Base-by-base conservation (phyloP, 2,113 vertebrate species). In the Pollimyrus isidori region DNA sequence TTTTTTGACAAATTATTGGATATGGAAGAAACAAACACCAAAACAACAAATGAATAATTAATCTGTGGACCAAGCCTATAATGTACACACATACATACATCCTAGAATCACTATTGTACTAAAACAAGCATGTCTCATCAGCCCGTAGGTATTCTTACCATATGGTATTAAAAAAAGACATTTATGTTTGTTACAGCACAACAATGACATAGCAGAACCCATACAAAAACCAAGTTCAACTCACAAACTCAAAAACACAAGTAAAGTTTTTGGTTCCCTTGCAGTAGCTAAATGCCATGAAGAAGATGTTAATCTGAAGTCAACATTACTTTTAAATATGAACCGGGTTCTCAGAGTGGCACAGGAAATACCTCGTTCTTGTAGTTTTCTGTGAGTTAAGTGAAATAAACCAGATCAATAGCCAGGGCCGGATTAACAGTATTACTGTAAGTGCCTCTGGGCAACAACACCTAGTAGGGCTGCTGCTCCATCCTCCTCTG, bases 201-300 rank as follows among this genome's bases (percentile, higher is more conserved):
- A 53, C 11, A 48, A 90, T 91, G 92, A 89, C 56, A 85, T 30
- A 0, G n/a, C 65, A 26, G 3, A 82, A 90, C 91, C 92, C 92
- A 1, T 6, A 92, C 87, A 92, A 90, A 35, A 91, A 90, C 89
- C 90, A 92, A 92, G 92, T 92, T 89, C 85, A 0, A 0, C 0
- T 46, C 87, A 58, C 76, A 52, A 30, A 56, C n/a, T 17, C 26
- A 17, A 35, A 76, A 35, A 39, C 13, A 17, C 30, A 39, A 89
- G 76, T 3, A 11, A 69, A 21, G 21, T 49, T 10, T 30, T 69
- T 19, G 62, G 58, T 26, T 87, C 62, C 89, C 69, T 39, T 21
- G 58, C 58, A 46, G 90, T 85, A 91, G 89, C 89, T 62, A 30
- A 58, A 26, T 26, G 4, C 86, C 88, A 85, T 23, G 9, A 80